These are phyloP conservation scores for Calonectris borealis DNA, from an alignment of 2,113 vertebrate species.

Conservation along the genomic window DNA sequence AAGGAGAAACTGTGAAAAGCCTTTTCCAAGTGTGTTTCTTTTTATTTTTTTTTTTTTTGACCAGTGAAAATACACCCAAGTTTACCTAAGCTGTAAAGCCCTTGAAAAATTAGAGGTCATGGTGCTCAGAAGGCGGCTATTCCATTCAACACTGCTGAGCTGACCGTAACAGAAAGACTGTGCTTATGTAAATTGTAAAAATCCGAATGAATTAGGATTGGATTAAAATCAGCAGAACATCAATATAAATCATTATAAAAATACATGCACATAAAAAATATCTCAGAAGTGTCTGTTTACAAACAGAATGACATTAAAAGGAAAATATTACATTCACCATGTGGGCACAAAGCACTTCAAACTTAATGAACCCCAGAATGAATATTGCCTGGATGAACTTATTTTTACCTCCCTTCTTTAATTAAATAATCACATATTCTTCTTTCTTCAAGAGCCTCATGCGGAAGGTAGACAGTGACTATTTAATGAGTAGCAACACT, in stretches of 20 bases:
- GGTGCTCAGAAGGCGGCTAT: not conserved
- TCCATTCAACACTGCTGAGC: not conserved
- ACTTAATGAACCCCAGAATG: slow-evolving; percentile 30
- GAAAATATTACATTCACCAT: not conserved
- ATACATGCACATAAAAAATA: not conserved
- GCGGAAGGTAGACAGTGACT: not conserved
- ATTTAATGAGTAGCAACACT: not conserved
- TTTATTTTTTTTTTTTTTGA: not conserved
- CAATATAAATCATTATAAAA: slow-evolving; percentile 13
- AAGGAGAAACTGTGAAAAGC: not conserved
- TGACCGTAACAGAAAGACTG: not conserved
- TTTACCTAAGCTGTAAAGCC: not conserved
- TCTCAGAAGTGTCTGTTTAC: not conserved
- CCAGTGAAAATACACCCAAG: not conserved
- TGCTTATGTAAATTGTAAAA: not conserved
- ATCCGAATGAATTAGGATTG: not conserved
- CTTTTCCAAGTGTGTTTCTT: not conserved
- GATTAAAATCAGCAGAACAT: slow-evolving; percentile 19
- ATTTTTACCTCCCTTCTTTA: slow-evolving; percentile 25
- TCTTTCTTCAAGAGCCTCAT: not conserved
- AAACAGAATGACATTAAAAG: slow-evolving; percentile 3
- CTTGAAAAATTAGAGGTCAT: not conserved
- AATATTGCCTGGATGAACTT: slow-evolving; percentile 12
- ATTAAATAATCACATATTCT: slow-evolving; percentile 10
- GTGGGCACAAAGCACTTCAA: slow-evolving; percentile 19